Evolutionary conservation across 2,888 invertebrate genomes (phyloP).

Genomic region (Papilio elwesi): DNA sequence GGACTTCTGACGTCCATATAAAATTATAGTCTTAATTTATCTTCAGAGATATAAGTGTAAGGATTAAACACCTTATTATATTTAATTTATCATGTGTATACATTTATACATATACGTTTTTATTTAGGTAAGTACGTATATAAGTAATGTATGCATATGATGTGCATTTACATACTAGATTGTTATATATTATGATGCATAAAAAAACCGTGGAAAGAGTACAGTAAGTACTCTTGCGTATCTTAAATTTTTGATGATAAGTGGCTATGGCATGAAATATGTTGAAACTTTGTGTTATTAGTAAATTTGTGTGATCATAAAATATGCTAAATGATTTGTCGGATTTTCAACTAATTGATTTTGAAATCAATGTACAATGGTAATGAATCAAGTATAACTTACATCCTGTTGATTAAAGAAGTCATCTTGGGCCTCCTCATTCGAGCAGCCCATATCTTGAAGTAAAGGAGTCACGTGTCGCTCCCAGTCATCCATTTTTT

Average conservation of each 20-base stretch:
- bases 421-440: slow-evolving; percentile 83
- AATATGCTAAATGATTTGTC: background rate
- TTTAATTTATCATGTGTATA: background rate
- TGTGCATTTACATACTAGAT: background rate
- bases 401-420: slow-evolving; percentile 85
- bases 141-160: background rate
- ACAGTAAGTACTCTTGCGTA: background rate
- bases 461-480: slow-evolving; percentile 84
- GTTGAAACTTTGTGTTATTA: no score
- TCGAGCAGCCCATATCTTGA: slow-evolving; percentile 84
- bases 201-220: no score
- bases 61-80: slow-evolving; percentile 1
- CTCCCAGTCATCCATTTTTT: slow-evolving; percentile 85
- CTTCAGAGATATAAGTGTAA: background rate
- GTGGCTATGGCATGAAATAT: no score
- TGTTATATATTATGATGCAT: background rate
- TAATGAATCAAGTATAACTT: slow-evolving; percentile 59
- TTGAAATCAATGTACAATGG: background rate
- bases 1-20: background rate
- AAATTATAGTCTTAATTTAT: slow-evolving; percentile 10
- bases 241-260: background rate
- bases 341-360: background rate
- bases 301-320: no score
- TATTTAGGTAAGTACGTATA: background rate
- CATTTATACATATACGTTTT: background rate